phyloP scores from a whole-genome alignment of 2,888 invertebrate species.

The Meganola albula region DNA sequence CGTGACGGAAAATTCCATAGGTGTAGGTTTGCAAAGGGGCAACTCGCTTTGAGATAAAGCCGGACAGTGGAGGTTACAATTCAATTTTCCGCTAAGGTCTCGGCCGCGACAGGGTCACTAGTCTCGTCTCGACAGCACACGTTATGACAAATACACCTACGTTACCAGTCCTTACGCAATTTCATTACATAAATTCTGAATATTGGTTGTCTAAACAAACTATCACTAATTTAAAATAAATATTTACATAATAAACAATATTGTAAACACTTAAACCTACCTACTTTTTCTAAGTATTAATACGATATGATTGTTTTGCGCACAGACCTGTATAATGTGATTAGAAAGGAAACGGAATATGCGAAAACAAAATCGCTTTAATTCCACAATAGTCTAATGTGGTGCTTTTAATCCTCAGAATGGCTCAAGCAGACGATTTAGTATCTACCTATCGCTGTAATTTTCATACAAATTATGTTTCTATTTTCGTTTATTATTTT shows the following conservation, averaged over 20 bases:
- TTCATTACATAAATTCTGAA: no score
- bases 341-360: constrained; percentile 37
- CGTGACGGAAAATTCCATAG: constrained; percentile 38
- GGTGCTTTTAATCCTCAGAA: constrained; percentile 38
- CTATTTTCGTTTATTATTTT: no score
- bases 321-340: constrained; percentile 45
- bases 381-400: constrained; percentile 40
- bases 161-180: no score
- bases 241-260: no score
- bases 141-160: no score
- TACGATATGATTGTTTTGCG: constrained; percentile 39
- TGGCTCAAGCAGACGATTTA: constrained; percentile 39
- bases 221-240: no score
- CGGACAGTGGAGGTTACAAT: constrained; percentile 47
- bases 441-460: no score
- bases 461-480: no score
- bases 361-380: constrained; percentile 40
- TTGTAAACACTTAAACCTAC: no score
- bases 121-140: constrained; percentile 19
- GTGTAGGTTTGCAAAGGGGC: constrained; percentile 17
- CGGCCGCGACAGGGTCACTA: constrained; percentile 25
- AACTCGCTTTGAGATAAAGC: constrained; percentile 37
- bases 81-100: constrained; percentile 52
- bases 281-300: no score
- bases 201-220: no score